Evolutionary conservation across 2,888 invertebrate species (phyloP).

Genomic region (Polietes domitor): DNA sequence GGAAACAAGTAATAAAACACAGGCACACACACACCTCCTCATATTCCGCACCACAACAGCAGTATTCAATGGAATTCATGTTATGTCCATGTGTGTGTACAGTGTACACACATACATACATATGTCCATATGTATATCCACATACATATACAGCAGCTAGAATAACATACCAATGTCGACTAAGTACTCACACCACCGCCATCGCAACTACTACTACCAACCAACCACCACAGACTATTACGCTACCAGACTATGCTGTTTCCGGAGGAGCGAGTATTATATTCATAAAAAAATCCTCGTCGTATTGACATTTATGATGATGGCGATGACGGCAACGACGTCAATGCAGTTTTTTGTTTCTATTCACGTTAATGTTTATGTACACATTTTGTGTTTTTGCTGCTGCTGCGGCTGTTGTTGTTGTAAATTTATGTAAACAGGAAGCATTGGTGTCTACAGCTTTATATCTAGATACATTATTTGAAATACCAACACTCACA

Average conservation of each 20-base stretch:
- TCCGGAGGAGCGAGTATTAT: not conserved
- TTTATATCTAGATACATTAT: not conserved
- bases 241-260: not conserved
- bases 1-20: constrained; percentile 39
- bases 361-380: constrained; percentile 5
- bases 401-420: too few relatives aligned
- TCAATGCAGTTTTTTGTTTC: constrained; percentile 12
- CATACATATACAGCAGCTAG: constrained; percentile 8
- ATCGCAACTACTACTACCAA: not conserved
- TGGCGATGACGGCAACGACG: not conserved
- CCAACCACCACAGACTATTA: too few relatives aligned
- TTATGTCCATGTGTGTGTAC: constrained; percentile 16
- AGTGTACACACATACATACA: too few relatives aligned
- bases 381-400: constrained; percentile 13
- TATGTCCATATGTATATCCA: not conserved
- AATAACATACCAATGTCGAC: not conserved
- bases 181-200: not conserved
- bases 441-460: constrained; percentile 34
- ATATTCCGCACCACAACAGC: not conserved
- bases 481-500: not conserved
- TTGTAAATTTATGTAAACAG: constrained; percentile 36
- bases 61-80: constrained; percentile 22
- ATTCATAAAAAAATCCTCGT: constrained; percentile 26
- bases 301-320: constrained; percentile 43
- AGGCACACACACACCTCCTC: constrained; percentile 11